These are phyloP conservation scores for Drosophila paulistorum DNA, from an alignment of 1,140 invertebrate genomes.

Conservation along the genomic window DNA sequence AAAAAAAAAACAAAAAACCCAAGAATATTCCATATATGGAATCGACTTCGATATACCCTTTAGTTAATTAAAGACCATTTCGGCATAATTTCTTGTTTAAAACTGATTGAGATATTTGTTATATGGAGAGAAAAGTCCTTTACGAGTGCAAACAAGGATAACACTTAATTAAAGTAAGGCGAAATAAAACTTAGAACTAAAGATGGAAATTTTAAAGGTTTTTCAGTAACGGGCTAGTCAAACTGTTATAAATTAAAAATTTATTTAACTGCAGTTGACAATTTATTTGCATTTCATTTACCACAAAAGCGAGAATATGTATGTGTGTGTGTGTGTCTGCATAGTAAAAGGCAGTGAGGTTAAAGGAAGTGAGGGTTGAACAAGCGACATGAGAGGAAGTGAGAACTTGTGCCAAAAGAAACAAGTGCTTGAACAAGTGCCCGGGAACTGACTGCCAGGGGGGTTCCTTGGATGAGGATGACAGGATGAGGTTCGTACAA, in stretches of 20 bases:
- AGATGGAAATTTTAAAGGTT: not conserved
- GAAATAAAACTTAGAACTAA: no score
- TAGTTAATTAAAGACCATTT: no score
- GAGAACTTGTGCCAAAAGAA: slow-evolving; percentile 2
- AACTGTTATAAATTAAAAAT: slow-evolving; percentile 76
- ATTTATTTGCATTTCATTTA: slow-evolving; percentile 80
- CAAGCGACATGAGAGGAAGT: not conserved
- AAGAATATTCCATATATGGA: not conserved
- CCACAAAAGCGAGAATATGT: slow-evolving; percentile 51
- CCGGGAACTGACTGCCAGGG: slow-evolving; percentile 4
- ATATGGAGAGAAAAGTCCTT: no score
- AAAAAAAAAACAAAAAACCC: no score
- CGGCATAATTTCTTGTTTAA: no score
- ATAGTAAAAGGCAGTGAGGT: slow-evolving; percentile 9
- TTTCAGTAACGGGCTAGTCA: slow-evolving; percentile 44
- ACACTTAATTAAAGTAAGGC: no score
- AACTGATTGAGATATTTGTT: no score
- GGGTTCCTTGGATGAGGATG: not conserved
- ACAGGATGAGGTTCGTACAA: slow-evolving; percentile 34
- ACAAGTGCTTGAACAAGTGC: slow-evolving; percentile 15
- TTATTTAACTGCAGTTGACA: slow-evolving; percentile 79
- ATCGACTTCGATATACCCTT: not conserved
- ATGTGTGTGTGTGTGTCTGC: no score
- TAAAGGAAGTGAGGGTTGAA: not conserved
- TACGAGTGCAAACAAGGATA: no score